phyloP scores from a whole-genome alignment of 2,113 vertebrate genomes.

The Eretmochelys imbricata region DNA sequence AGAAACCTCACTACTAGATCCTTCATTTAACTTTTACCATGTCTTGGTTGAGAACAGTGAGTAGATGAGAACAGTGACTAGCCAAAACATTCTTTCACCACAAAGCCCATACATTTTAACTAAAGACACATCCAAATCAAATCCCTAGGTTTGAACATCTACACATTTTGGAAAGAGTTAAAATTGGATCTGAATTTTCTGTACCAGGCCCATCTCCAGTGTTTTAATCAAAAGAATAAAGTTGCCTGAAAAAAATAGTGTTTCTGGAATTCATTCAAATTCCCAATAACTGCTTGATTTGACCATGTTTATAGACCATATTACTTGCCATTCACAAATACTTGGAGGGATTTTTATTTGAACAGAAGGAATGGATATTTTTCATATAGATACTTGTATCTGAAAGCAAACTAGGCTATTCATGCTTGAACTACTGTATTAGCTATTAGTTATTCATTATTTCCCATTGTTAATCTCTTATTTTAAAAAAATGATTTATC shows the following conservation, averaged over 20 bases:
- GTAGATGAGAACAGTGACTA: not conserved
- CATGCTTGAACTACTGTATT: not conserved
- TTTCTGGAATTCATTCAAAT: not conserved
- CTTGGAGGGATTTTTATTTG: not conserved
- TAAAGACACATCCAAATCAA: not conserved
- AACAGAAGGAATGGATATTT: not conserved
- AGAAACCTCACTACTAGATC: not conserved
- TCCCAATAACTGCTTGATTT: not conserved
- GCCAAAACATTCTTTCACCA: not conserved
- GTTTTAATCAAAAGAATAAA: not conserved
- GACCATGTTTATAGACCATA: not conserved
- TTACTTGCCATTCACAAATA: not conserved
- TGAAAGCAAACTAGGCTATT: not conserved
- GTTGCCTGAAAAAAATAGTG: not conserved
- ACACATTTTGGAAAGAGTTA: not conserved
- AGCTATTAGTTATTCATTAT: not conserved
- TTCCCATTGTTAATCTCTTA: not conserved
- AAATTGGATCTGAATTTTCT: not conserved
- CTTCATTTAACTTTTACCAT: not conserved
- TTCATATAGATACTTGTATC: not conserved
- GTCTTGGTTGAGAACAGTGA: not conserved
- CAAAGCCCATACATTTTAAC: not conserved
- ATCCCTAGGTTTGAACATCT: accelerated
- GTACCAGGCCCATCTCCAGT: not conserved
- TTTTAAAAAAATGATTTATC: not conserved